Base-by-base conservation (phyloP, 2,113 vertebrate genomes). In the Chauna torquata region DNA sequence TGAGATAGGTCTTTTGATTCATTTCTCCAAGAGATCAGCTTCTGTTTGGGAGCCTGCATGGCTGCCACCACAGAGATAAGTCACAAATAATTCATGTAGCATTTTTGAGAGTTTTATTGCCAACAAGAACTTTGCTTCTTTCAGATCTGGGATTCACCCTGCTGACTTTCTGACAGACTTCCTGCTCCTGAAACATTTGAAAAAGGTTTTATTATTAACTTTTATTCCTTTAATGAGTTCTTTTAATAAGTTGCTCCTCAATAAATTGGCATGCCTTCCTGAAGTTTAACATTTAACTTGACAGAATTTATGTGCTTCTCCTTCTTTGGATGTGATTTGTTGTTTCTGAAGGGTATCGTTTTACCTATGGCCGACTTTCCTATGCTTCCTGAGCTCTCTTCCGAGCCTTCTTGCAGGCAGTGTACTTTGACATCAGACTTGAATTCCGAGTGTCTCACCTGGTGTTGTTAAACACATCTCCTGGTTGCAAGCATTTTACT, bases 171-270 rank as follows among this genome's bases (percentile, higher is more conserved):
- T 90, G 93, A 80, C 36, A 92, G 90, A 76, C 82, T 95, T 96
- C 49, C 91, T 93, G 75, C 75, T 94, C 62, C 62, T 85, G 84
- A 90, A 95, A 77, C 66, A 54, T 90, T 94, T 95, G 81, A 90
- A 80, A 96, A 95, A 80, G 49, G 32, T 95, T 97, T 95, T 92
- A 92, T 96, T 93, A 94, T 93, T 93, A 90, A 82, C 90, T 90
- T 96, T 62, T 70, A 90, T 96, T 95, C 45, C 54, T 90, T 72
- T 92, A 96, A 94, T 70, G 82, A 82, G 66, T 50, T 89, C 82
- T 34, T 90, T 96, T 93, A 93, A 70, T 82, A 93, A 86, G 92
- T 82, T 93, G 28, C 19, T 93, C 34, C 82, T 92, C 79, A 62
- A 45, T 91, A 94, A 96, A 95, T 80, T 90, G 78, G 45, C 82